Percentiles rank a stretch among this genome's conserved stretches.
These are phyloP conservation scores for Geotrupes spiniger DNA, from an alignment of 2,888 invertebrate species.

Conservation along the genomic window DNA sequence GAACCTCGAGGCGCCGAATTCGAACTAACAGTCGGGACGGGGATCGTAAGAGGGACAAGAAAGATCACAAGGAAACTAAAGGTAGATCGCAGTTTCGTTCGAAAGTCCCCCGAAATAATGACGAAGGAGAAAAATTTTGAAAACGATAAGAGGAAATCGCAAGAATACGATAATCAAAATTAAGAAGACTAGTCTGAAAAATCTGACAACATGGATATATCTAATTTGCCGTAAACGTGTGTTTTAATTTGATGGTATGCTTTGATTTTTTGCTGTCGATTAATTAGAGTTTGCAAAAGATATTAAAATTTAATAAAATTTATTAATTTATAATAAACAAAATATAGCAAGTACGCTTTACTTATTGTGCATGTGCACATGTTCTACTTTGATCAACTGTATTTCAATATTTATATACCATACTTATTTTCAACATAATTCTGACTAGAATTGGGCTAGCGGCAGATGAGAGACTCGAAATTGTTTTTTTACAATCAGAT, in stretches of 20 bases:
- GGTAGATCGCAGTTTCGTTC: slow-evolving; percentile 39
- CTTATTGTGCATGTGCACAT: too few species aligned
- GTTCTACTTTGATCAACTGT: too few species aligned
- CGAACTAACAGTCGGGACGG: slow-evolving; percentile 29
- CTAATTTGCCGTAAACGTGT: slow-evolving; percentile 64
- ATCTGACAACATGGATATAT: slow-evolving; percentile 78
- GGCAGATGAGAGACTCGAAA: too few species aligned
- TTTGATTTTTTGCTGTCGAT: slow-evolving; percentile 2
- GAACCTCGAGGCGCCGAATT: slow-evolving; percentile 41
- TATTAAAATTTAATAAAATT: too few species aligned
- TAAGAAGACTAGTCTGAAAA: slow-evolving; percentile 58
- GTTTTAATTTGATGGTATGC: neutral
- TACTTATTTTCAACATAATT: too few species aligned
- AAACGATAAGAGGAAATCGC: slow-evolving; percentile 33
- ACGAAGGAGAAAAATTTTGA: slow-evolving; percentile 54
- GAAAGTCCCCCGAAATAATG: slow-evolving; percentile 51
- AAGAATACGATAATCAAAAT: slow-evolving; percentile 34
- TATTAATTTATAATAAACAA: too few species aligned
- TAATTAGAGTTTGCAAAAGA: too few species aligned
- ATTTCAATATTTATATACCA: too few species aligned
- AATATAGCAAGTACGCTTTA: too few species aligned
- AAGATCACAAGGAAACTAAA: slow-evolving; percentile 41
- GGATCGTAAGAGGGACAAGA: slow-evolving; percentile 33
- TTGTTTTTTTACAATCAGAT: too few species aligned
- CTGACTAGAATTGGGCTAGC: too few species aligned